These are phyloP conservation scores for Archegozetes longisetosus DNA, from an alignment of 1,140 invertebrate genomes.

Conservation along the genomic window DNA sequence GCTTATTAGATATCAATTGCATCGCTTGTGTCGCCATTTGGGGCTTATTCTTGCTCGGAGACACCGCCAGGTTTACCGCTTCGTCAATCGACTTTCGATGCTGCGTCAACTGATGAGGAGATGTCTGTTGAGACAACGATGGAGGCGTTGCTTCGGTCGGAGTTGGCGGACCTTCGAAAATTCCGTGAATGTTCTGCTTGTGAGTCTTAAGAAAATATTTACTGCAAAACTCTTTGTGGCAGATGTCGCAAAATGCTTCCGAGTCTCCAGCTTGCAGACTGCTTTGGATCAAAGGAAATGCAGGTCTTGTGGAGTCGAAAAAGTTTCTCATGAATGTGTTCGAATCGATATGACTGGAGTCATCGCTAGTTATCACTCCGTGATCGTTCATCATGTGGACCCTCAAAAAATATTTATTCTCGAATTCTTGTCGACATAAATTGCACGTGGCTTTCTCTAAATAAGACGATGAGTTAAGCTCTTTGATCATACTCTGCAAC, in stretches of 20 bases:
- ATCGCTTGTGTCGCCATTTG: background rate
- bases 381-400: conserved; percentile 44
- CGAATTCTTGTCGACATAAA: conserved; percentile 40
- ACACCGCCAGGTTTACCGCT: background rate
- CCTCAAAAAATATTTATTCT: conserved; percentile 38
- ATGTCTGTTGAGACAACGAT: background rate
- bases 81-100: background rate
- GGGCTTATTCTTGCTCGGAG: background rate
- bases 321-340: conserved; percentile 9
- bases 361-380: conserved; percentile 32
- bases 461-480: conserved; percentile 43
- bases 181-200: conserved; percentile 37
- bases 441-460: conserved; percentile 33
- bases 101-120: background rate
- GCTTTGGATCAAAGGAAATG: background rate
- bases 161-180: conserved; percentile 15
- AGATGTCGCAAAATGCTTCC: conserved; percentile 37
- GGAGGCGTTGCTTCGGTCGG: conserved; percentile 15
- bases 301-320: background rate
- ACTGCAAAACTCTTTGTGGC: conserved; percentile 43
- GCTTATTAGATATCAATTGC: background rate
- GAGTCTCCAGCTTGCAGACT: conserved; percentile 20
- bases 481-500: conserved; percentile 75
- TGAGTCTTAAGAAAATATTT: conserved; percentile 42
- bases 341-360: conserved; percentile 11